These are phyloP conservation scores for Notamacropus eugenii DNA, from an alignment of 2,797 vertebrate species.

Conservation along the genomic window DNA sequence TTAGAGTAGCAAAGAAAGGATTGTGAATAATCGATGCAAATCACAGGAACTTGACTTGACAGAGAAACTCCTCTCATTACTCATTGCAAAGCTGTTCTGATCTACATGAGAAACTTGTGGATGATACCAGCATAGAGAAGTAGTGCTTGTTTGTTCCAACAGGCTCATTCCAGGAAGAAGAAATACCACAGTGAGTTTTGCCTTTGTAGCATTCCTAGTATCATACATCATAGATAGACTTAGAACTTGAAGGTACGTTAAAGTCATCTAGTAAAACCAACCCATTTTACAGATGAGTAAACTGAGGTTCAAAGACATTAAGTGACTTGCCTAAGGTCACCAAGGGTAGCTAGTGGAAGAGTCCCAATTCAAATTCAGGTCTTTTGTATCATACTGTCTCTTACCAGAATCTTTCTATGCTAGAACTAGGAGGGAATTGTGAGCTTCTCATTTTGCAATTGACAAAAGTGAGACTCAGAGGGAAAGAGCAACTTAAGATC, in stretches of 20 bases:
- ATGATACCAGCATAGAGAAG: background rate
- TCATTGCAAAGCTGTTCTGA: constrained; percentile 39
- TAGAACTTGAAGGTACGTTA: background rate
- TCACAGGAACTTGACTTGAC: constrained; percentile 14
- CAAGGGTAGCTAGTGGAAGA: background rate
- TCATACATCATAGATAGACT: background rate
- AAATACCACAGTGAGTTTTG: background rate
- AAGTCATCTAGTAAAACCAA: background rate
- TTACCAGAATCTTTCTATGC: background rate
- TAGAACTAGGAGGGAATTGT: background rate
- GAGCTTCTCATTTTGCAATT: background rate
- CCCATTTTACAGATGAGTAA: background rate
- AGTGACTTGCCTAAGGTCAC: background rate
- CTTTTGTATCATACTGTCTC: background rate
- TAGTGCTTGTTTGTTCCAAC: background rate
- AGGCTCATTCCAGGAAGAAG: background rate
- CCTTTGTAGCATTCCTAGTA: background rate
- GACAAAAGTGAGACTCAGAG: background rate
- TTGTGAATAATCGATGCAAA: constrained; percentile 45
- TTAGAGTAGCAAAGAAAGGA: constrained; percentile 42
- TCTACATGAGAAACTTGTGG: constrained; percentile 25
- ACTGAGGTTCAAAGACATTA: background rate
- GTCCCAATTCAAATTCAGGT: background rate
- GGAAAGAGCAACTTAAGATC: background rate
- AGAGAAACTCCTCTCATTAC: constrained; percentile 47